Base-by-base conservation (phyloP, 2,888 invertebrate species). In the Tryphoninae sp. region DNA sequence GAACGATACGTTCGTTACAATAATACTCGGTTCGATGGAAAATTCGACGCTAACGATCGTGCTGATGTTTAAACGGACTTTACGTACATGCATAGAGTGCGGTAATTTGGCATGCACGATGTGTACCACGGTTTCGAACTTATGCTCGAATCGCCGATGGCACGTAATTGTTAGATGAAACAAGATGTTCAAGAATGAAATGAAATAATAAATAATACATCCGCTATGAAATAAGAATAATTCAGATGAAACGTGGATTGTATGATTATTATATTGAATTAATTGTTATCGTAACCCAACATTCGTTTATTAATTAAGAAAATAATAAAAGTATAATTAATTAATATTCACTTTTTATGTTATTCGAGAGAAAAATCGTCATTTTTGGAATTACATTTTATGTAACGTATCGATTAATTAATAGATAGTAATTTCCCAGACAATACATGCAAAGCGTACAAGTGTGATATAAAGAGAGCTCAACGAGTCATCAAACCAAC, bases 361-460 rank as follows among this genome's bases (percentile, higher is more conserved):
- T 33, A 33, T 33, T 0, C 33, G 33, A 4, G 33, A 33, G 33
- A 33, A 33, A 33, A 33, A 33, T 33, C 33, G 33, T 33, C 6
- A 33, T 33, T 33, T 33, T 6, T 6, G 33, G 6, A 33, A 33
- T 33, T 33, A 6, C 6, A 33, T 33, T 33, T 33, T 33, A 33
- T 33, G 4, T 33, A 7, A 33, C 33, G 33, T 33, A 33, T 33
- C 7, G 7, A 33, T 33, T 71, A 77, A 68, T 73, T 68, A 73
- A 68, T 73, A 69, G 49, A 59, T 42, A 51, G 78, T 71, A 74
- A 6, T 45, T 45, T 45, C 49, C 51, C 73, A 78, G 13, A 49
- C 51, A 53, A 51, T 64, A 65, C 82, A 33, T 67, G 81, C 75
- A 59, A 65, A 26, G 13, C 71, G 22, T 61, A 65, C 49, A 23